These are phyloP conservation scores for Oreochromis grahami DNA, from an alignment of 2,797 vertebrate genomes.

Conservation along the genomic window DNA sequence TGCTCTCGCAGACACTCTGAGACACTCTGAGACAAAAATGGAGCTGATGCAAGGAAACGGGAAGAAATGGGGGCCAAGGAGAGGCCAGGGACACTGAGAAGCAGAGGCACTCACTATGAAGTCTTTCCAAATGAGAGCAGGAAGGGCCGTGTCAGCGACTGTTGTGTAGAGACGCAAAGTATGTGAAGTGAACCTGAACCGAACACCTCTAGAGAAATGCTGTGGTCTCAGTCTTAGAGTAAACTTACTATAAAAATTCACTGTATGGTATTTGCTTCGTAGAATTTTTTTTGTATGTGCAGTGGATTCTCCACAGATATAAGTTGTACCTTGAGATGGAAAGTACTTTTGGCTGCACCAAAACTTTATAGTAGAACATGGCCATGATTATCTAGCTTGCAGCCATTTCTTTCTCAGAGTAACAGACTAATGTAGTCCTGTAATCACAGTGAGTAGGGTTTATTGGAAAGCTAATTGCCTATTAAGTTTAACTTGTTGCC, in stretches of 20 bases:
- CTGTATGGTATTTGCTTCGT: not conserved
- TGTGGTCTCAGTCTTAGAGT: not conserved
- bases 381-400: constrained; percentile 15
- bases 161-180: constrained; percentile 17
- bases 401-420: constrained; percentile 30
- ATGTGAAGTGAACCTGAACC: constrained; percentile 56
- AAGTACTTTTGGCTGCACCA: constrained; percentile 1
- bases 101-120: constrained; percentile 39
- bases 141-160: constrained; percentile 54
- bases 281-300: not conserved
- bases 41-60: constrained; percentile 67
- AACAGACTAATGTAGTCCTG: constrained; percentile 15
- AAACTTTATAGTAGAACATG: constrained; percentile 29
- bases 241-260: not conserved
- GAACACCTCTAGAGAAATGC: constrained; percentile 16
- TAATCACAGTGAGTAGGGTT: constrained; percentile 35
- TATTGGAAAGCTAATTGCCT: constrained; percentile 61
- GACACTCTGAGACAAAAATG: constrained; percentile 57
- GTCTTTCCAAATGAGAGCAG: constrained; percentile 50
- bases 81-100: constrained; percentile 67
- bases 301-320: not conserved
- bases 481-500: constrained; percentile 53
- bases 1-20: constrained; percentile 45
- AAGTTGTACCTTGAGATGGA: constrained; percentile 6
- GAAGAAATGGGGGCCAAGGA: constrained; percentile 68